Conservation (phyloP, 2,797 vertebrate species). For the Micromesistius poutassou region DNA sequence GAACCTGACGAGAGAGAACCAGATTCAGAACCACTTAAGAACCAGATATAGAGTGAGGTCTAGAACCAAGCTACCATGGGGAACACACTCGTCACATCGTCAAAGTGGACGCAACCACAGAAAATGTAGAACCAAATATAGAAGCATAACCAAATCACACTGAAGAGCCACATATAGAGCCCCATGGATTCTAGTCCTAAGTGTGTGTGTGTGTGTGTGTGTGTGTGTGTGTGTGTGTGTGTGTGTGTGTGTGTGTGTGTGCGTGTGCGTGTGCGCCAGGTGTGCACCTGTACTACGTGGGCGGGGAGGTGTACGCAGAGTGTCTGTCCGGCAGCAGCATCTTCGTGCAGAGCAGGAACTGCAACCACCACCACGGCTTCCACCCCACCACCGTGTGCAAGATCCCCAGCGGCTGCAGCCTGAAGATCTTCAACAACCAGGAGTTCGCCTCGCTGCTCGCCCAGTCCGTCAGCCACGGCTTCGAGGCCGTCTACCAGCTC, state of each 20-base stretch:
- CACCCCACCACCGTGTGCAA: slow-evolving; percentile 91
- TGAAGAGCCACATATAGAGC: no score
- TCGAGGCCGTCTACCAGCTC: slow-evolving; percentile 89
- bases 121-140: no score
- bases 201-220: no score
- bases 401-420: slow-evolving; percentile 88
- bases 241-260: no score
- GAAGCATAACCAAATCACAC: no score
- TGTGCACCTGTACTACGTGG: slow-evolving; percentile 89
- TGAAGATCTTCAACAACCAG: slow-evolving; percentile 92
- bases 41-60: no score
- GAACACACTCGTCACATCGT: slow-evolving; percentile 76
- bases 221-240: no score
- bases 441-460: slow-evolving; percentile 89
- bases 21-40: no score
- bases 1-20: no score
- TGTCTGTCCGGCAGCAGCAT: slow-evolving; percentile 91
- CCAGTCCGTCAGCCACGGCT: slow-evolving; percentile 89
- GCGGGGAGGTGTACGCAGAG: slow-evolving; percentile 88
- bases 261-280: slow-evolving; percentile 56
- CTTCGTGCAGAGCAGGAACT: slow-evolving; percentile 90
- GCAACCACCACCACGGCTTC: slow-evolving; percentile 89
- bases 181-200: no score
- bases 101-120: not conserved
- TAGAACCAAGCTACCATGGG: slow-evolving; percentile 77